phyloP scores from a whole-genome alignment of 2,113 vertebrate genomes.

The Chionis minor region DNA sequence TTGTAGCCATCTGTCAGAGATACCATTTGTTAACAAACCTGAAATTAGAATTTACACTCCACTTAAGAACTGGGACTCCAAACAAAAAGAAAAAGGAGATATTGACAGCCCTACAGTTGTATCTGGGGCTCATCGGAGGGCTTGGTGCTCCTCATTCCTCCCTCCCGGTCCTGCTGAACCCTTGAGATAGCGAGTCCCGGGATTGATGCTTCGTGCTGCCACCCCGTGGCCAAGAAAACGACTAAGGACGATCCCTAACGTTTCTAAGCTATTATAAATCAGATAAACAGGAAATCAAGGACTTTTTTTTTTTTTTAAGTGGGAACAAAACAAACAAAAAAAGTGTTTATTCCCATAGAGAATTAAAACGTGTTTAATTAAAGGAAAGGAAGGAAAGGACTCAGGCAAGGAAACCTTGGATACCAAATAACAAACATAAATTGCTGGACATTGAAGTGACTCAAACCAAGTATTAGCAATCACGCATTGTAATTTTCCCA shows the following conservation, averaged over 20 bases:
- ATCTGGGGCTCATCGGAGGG: neutral
- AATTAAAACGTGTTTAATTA: neutral
- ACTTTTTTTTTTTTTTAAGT: neutral
- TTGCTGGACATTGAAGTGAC: neutral
- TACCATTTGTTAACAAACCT: neutral
- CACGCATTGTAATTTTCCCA: neutral
- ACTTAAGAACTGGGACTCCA: neutral
- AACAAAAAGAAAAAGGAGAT: neutral
- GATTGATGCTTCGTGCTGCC: neutral
- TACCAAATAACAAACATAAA: neutral
- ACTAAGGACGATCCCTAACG: neutral
- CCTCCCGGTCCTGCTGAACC: neutral
- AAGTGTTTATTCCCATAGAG: neutral
- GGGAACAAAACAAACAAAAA: neutral
- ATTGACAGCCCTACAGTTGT: neutral
- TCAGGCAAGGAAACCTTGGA: neutral
- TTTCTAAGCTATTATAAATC: neutral
- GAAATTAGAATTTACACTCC: neutral
- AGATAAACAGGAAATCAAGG: neutral
- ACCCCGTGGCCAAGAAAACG: neutral
- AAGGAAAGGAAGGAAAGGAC: neutral
- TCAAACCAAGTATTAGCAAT: neutral
- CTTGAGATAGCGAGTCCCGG: fast-evolving
- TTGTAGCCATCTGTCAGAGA: neutral
- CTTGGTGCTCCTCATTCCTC: neutral